phyloP scores from a whole-genome alignment of 2,113 vertebrate genomes.

The Hyaena hyaena region DNA sequence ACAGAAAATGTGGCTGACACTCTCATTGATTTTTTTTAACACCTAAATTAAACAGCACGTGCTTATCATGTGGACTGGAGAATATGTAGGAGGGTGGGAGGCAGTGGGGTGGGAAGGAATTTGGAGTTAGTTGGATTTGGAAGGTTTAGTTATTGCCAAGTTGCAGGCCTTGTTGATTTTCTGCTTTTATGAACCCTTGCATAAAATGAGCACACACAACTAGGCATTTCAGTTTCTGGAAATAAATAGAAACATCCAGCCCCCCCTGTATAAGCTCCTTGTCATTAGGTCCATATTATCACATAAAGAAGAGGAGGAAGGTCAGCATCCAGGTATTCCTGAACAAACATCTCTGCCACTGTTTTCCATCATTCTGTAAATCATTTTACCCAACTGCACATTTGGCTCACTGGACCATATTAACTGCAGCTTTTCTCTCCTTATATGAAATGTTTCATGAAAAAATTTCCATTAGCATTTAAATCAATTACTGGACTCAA shows the following conservation, averaged over 20 bases:
- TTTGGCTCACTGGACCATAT: background rate
- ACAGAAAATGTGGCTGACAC: background rate
- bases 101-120: accelerated
- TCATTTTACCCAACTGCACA: background rate
- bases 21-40: background rate
- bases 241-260: background rate
- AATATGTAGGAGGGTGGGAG: background rate
- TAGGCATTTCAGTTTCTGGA: background rate
- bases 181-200: background rate
- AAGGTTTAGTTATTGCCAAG: background rate
- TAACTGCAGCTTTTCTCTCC: background rate
- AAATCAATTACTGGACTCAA: background rate
- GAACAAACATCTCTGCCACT: background rate
- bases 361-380: background rate
- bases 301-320: background rate
- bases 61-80: background rate
- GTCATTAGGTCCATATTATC: background rate
- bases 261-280: background rate
- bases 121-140: background rate
- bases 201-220: background rate
- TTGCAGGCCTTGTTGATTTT: background rate
- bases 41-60: background rate
- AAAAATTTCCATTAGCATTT: background rate
- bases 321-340: background rate
- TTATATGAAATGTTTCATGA: background rate